Evolutionary conservation across 2,888 invertebrate genomes (phyloP), one percentile per base, ranked within the genome.

Genomic region (Drosophila rubida): DNA sequence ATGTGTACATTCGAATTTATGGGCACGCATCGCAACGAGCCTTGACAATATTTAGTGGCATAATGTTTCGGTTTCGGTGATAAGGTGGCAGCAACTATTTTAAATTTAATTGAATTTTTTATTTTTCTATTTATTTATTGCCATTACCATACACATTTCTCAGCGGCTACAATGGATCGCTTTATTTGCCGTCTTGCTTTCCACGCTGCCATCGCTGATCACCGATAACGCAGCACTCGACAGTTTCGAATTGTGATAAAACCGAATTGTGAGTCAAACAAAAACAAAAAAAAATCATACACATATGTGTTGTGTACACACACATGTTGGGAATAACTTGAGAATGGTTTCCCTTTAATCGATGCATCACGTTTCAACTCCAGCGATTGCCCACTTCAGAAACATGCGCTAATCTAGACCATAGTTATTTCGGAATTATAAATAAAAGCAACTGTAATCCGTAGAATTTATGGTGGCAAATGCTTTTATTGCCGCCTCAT

Each of bases 111-210:
- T 83, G 59, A 63, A 60, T 73, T 67, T 30, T 11, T 32, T 32
- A n/a, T n/a, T 32, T 32, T 5, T 32, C 32, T 32, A n/a, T 32
- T 67, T 68, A 62, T 80, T 80, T 80, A 78, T 78, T 69, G 50
- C 65, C 63, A 72, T 80, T 82, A 75, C 69, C 72, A 78, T 75
- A 63, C 50, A 76, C 30, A 45, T 78, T 61, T 61, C 39, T 32
- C 37, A 45, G 50, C 42, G 44, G 50, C 50, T 46, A 55, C 32
- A n/a, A 1, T 1, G 35, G 30, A 62, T 57, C 30, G 58, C 39
- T 35, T 30, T 54, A 64, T 61, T 75, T 61, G 44, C n/a, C n/a
- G n/a, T n/a, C n/a, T n/a, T n/a, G n/a, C 58, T 58, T 50, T 35
- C 14, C 48, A 16, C 0, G 9, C 27, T 49, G 35, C 41, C 37